Base-by-base conservation (phyloP, 2,113 vertebrate genomes). In the Gymnarchus niloticus region DNA sequence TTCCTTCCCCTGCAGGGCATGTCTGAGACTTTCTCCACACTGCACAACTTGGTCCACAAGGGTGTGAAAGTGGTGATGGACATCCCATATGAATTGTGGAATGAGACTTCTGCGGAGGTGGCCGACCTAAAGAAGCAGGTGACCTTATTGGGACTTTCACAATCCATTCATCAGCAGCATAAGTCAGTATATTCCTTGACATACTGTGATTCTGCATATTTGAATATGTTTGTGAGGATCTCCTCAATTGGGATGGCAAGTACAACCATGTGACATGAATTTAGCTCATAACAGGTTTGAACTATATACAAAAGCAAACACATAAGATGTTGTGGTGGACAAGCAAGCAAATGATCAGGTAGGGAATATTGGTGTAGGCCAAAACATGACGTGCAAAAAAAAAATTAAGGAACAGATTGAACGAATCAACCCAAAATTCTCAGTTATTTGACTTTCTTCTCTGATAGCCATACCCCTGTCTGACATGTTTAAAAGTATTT, bases 61-160 rank as follows among this genome's bases (percentile, higher is more conserved):
- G 98, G 98, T 0, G 98, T 99, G 88, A 99, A 99, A 88, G 98
- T 99, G 88, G 98, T 99, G 90, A 99, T 99, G 98, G 98, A 99
- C 86, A 99, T 99, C 77, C 98, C 98, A 33, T 99, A 95, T 0
- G 98, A 99, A 91, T 94, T 99, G 83, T 99, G 98, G 98, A 99
- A 99, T 0, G 98, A 99, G 93, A 99, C 98, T 0, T 99, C 98
- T 0, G 98, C 98, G 0, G 98, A 99, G 88, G 98, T 99, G 56
- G 95, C 97, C 0, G 98, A 99, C 91, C 96, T 99, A 85, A 99
- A 99, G 89, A 99, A 99, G 87, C 97, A 99, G 97, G 98, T 99
- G 77, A 25, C 33, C 4, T 49, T 84, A 17, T 28, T 23, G 54
- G 52, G 17, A 59, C 6, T 61, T 46, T 44, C 25, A 8, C 2